phyloP scores from a whole-genome alignment of 2,113 vertebrate species.

The Carassius carassius region DNA sequence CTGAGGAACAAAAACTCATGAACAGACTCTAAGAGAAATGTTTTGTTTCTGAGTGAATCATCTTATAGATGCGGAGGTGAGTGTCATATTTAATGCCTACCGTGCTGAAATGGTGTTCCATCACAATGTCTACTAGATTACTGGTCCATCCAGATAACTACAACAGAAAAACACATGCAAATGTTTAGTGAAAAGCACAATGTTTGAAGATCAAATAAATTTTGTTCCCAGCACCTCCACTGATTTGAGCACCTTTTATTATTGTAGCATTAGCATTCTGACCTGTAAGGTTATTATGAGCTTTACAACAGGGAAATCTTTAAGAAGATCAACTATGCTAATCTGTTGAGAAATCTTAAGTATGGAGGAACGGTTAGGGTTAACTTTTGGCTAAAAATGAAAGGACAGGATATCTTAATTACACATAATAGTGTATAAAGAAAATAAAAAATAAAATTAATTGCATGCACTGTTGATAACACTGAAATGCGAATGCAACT shows the following conservation, averaged over 20 bases:
- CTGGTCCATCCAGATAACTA: constrained; percentile 93
- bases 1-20: constrained; percentile 63
- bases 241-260: neutral
- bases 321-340: constrained; percentile 31
- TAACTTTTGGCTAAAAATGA: neutral
- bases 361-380: neutral
- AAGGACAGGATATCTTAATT: neutral
- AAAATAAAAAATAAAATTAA: neutral
- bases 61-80: neutral
- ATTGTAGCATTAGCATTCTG: neutral
- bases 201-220: constrained; percentile 1
- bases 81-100: constrained; percentile 74
- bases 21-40: neutral
- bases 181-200: constrained; percentile 24
- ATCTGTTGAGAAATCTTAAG: constrained; percentile 35
- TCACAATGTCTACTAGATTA: constrained; percentile 89
- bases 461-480: neutral
- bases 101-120: constrained; percentile 92
- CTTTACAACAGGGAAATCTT: constrained; percentile 6
- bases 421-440: neutral
- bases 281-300: constrained; percentile 11
- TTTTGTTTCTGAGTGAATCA: neutral
- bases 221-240: neutral
- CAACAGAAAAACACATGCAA: constrained; percentile 46
- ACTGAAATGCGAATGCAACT: neutral